Percentiles rank a stretch among this genome's conserved stretches.
phyloP scores from a whole-genome alignment of 2,888 invertebrate species.

The Apotomis betuletana region DNA sequence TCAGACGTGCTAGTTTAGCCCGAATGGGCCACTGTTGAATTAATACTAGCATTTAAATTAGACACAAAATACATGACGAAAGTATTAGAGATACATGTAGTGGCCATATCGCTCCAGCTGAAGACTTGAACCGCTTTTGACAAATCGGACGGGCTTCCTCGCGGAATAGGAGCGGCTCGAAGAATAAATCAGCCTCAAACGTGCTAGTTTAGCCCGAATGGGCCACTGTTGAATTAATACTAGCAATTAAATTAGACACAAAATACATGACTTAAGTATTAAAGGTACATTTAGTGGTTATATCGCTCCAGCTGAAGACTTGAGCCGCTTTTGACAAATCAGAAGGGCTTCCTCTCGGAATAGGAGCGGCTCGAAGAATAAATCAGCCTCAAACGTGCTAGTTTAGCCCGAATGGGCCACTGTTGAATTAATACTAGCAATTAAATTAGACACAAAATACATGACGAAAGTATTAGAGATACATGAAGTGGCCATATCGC shows the following conservation, averaged over 20 bases:
- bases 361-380: slow-evolving; percentile 33
- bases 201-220: slow-evolving; percentile 34
- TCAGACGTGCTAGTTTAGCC: slow-evolving; percentile 37
- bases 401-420: slow-evolving; percentile 33
- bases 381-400: slow-evolving; percentile 37
- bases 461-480: no score
- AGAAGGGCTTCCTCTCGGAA: slow-evolving; percentile 33
- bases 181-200: slow-evolving; percentile 39
- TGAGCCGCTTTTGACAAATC: slow-evolving; percentile 39
- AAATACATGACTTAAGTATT: no score
- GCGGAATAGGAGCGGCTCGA: slow-evolving; percentile 31
- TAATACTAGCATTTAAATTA: no score
- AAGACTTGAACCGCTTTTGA: slow-evolving; percentile 29
- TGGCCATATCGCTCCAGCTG: not conserved
- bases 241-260: no score
- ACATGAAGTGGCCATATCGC: no score
- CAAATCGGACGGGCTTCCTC: slow-evolving; percentile 37
- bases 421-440: not conserved
- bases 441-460: no score
- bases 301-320: not conserved
- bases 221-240: slow-evolving; percentile 5
- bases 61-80: no score
- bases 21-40: slow-evolving; percentile 18
- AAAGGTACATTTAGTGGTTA: no score
- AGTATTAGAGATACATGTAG: no score